Evolutionary conservation across 2,888 invertebrate genomes (phyloP), one percentile per base, ranked within the genome.

Genomic region (Pammene aurita): DNA sequence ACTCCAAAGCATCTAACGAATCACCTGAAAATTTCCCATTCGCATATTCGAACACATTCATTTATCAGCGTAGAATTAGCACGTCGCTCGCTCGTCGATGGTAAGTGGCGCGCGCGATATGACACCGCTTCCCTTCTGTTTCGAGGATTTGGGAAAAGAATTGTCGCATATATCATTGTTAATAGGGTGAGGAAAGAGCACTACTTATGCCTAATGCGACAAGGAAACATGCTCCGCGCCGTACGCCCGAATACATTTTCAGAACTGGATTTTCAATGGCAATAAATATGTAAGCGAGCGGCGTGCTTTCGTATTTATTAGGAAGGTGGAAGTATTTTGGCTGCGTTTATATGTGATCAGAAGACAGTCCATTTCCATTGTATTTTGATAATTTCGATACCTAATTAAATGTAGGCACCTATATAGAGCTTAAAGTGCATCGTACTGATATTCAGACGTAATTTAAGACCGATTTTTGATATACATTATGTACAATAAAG

Each of bases 161-260:
- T 92, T 82, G 90, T 86, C 90, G 87, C 89, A 92, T 92, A 91
- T 90, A 91, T 92, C 92, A 92, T 87, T 73, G 87, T 92, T 92
- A 92, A 92, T 92, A 92, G 92, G 92, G 91, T 87, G 89, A 84
- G 85, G 89, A 92, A 89, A 90, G 88, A 91, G 89, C 89, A 92
- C 91, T 92, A 89, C 92, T 92, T 92, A 90, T 90, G 89, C 90
- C 88, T 92, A 92, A 92, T 92, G 92, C 87, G 91, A 91, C 90
- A 90, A 86, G 91, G 91, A 86, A 91, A 91, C 91, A 91, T 88
- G 90, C 81, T 85, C 78, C 85, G 83, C 84, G 83, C 84, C 83
- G 85, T 84, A 85, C 84, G 79, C 84, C 72, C 77, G 87, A 85
- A 87, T 87, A 88, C 85, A 86, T 89, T 87, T 81, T 77, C 85